phyloP scores from a whole-genome alignment of 2,113 vertebrate species.

The Archilochus colubris region DNA sequence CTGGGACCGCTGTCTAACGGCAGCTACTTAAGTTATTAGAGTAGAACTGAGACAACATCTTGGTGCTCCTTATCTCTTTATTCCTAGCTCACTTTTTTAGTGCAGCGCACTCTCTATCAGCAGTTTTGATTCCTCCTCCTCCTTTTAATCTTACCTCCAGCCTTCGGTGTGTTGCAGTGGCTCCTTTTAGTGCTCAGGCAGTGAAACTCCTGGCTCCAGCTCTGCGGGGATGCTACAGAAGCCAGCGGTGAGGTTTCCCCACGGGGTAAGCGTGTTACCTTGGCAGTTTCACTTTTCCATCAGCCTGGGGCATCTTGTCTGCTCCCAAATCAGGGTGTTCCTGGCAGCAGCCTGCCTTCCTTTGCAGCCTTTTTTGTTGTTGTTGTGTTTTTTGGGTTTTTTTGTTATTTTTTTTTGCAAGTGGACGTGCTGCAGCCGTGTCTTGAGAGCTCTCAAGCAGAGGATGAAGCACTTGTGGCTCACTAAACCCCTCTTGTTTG shows the following conservation, averaged over 20 bases:
- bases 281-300: conserved; percentile 23
- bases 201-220: background rate
- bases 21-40: conserved; percentile 24
- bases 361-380: background rate
- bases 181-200: conserved; percentile 1
- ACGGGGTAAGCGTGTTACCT: conserved; percentile 20
- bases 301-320: conserved; percentile 43
- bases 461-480: background rate
- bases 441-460: background rate
- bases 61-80: conserved; percentile 32
- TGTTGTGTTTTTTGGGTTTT: too few relatives aligned
- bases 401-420: background rate
- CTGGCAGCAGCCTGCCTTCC: background rate
- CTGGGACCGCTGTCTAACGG: background rate
- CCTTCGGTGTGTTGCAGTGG: background rate
- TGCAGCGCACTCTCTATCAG: conserved; percentile 22
- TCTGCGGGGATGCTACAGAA: conserved; percentile 32
- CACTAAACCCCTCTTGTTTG: rapidly evolving
- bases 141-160: conserved; percentile 39
- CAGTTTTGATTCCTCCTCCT: conserved; percentile 14
- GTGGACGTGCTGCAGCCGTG: background rate
- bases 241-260: background rate
- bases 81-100: conserved; percentile 17
- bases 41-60: conserved; percentile 2
- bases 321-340: conserved; percentile 31